Conservation (phyloP, 2,888 invertebrate genomes). For the Chymomyza amoena region DNA sequence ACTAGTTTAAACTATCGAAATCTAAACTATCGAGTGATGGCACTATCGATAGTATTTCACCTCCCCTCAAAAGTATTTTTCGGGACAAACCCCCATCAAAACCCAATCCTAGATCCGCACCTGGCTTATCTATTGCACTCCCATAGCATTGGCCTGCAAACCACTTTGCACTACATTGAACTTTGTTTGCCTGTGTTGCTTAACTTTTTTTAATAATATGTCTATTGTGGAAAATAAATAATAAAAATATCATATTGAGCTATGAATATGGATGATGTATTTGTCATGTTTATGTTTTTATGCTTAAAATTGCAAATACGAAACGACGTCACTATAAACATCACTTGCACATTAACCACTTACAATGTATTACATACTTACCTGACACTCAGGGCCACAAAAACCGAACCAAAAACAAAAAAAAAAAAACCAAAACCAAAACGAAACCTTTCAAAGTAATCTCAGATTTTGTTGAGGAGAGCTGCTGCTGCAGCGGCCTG, state of each 20-base stretch:
- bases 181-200: conserved; percentile 36
- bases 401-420: background rate
- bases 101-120: too few species aligned
- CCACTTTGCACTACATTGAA: conserved; percentile 34
- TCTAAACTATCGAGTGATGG: too few species aligned
- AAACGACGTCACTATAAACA: conserved; percentile 34
- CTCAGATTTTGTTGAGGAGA: conserved; percentile 18
- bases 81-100: too few species aligned
- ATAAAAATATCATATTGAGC: conserved; percentile 50
- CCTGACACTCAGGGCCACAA: background rate
- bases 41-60: too few species aligned
- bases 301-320: conserved; percentile 58
- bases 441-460: conserved; percentile 25
- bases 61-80: too few species aligned
- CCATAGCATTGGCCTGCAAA: background rate
- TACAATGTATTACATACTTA: conserved; percentile 29
- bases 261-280: conserved; percentile 72
- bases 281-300: conserved; percentile 62
- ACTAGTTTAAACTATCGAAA: too few species aligned
- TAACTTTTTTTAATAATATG: conserved; percentile 63
- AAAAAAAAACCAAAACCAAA: background rate
- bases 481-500: conserved; percentile 20
- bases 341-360: conserved; percentile 22
- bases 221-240: conserved; percentile 25
- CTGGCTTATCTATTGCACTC: background rate